Base-by-base conservation (phyloP, 1,140 invertebrate genomes). In the Metopolophium dirhodum region DNA sequence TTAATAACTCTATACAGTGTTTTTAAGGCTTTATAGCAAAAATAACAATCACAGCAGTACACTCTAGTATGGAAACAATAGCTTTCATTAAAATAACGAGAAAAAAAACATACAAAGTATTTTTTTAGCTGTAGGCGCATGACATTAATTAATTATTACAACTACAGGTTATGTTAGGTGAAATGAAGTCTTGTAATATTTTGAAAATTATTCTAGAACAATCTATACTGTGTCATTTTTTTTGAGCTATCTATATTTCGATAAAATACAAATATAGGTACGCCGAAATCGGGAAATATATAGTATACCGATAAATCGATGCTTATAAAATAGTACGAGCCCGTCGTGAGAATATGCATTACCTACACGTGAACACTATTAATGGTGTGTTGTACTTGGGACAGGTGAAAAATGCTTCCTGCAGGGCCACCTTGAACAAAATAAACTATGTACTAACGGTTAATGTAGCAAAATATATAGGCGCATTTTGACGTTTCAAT, bases 361-460 rank as follows among this genome's bases (percentile, higher is more conserved):
- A 77, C 61, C 30, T 77, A 77, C 61, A 77, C 30, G 61, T 77
- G 61, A 77, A 77, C 30, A 77, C 61, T 77, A 77, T 77, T 77
- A 77, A 77, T 77, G 61, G n/a, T 77, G 61, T n/a, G n/a, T 35
- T 77, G 14, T 77, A 77, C 61, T 77, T 7, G 14, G 30, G 61
- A 77, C 61, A 77, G 30, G 18, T 77, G 61, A 77, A 77, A n/a
- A 77, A 77, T 77, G 61, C 30, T 77, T 77, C n/a, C 61, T 77
- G n/a, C 61, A 77, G 61, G 1, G 14, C 61, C 11, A 35, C 30
- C 61, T 77, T 77, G n/a, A 77, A 77, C n/a, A 77, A 77, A 77
- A 77, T 77, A 77, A 77, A 77, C 61, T 77, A n/a, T 77, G 61
- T 77, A 77, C 61, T 68, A 77, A 77, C 61, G 61, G 61, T 35